Evolutionary conservation across 2,797 vertebrate species (phyloP), one percentile per base, ranked within the genome.

Genomic region (Acanthiza pusilla): DNA sequence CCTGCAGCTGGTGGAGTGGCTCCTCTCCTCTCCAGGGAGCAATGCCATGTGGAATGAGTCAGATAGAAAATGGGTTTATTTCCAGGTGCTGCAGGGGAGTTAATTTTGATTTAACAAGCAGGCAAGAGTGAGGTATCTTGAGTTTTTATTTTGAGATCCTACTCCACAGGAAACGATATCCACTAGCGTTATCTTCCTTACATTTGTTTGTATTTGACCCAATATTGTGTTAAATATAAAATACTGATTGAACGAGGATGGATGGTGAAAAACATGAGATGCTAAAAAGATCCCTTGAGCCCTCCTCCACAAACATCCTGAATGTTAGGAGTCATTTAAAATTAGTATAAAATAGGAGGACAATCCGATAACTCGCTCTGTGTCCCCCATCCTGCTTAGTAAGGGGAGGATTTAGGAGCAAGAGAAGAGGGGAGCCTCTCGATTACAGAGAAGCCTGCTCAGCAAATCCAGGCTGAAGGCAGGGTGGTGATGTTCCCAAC

Each of bases 221-320:
- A 85, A 91, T 45, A 73, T 75, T 53, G 57, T 70, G 93, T 97
- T 97, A 97, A 94, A 97, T 96, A 97, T 29, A 97, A 98, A 97
- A 97, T 36, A 95, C 75, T 83, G 83, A 90, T 51, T 34, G 77
- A 89, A 94, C 86, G 78, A 91, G 91, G 85, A 86, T 21, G 75
- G 90, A 83, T 7, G 34, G 62, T 85, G 93, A 94, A 96, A 96
- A 91, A 94, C 23, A 60, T 23, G 77, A 90, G 92, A 93, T 80
- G 20, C 74, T 95, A 91, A 85, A 94, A 97, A 96, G 73, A 42
- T 72, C 84, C 68, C 48, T 89, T 7, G 1, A 87, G 50, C 60
- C 47, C 55, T 92, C 63, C 48, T 83, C 75, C 38, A 36, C 70
- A 68, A 65, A 81, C 67, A 50, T 20, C 82, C 73, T 50, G 67